Conservation (phyloP, 2,888 invertebrate genomes). For the Tinea trinotella region DNA sequence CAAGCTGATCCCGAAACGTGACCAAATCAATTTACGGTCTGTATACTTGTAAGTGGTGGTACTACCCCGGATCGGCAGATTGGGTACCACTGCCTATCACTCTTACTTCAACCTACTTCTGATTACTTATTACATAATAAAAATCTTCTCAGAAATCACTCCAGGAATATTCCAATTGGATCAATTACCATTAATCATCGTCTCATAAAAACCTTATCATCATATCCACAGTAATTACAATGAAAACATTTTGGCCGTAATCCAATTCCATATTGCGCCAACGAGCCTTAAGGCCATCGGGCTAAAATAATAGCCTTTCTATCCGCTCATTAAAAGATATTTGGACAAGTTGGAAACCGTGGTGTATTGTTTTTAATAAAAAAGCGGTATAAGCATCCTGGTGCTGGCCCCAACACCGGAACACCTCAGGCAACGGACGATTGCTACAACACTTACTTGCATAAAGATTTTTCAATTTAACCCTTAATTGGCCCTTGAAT, state of each 20-base stretch:
- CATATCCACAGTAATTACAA: constrained; percentile 11
- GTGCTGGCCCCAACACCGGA: constrained; percentile 33
- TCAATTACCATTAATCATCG: neutral
- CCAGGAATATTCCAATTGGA: neutral
- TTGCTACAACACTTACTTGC: neutral
- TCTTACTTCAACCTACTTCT: too few relatives aligned
- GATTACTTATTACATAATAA: neutral
- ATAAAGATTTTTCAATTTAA: neutral
- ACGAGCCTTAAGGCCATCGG: constrained; percentile 28
- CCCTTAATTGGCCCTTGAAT: too few relatives aligned
- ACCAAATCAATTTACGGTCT: too few relatives aligned
- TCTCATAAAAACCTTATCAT: constrained; percentile 1
- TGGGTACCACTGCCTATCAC: too few relatives aligned
- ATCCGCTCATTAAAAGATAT: constrained; percentile 66
- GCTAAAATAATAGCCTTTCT: constrained; percentile 49
- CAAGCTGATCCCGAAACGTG: too few relatives aligned
- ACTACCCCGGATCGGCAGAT: too few relatives aligned
- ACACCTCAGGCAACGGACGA: constrained; percentile 35
- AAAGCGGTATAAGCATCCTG: constrained; percentile 57
- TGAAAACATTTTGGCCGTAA: constrained; percentile 11
- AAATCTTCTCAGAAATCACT: neutral
- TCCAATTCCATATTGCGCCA: constrained; percentile 12
- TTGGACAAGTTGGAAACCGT: constrained; percentile 21
- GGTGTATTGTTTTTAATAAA: constrained; percentile 36
- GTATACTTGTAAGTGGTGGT: too few relatives aligned